Evolutionary conservation across 2,888 invertebrate species (phyloP), one percentile per base, ranked within the genome.

Genomic region (Machimus atricapillus): DNA sequence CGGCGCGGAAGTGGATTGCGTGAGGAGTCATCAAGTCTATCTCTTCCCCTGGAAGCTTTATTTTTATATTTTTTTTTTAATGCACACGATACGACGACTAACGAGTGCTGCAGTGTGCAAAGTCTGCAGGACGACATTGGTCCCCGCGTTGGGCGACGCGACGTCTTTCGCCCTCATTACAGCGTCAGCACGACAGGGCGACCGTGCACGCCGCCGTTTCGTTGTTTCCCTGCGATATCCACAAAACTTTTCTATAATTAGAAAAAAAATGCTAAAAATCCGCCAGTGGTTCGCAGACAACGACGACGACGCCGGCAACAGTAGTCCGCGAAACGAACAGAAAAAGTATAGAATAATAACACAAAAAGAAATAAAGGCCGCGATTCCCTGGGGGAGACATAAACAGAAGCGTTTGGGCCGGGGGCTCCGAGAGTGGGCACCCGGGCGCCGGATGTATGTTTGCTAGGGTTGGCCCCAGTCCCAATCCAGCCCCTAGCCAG

Each of bases 1-100:
- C 27, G 81, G 46, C 81, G 52, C 81, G 81, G 81, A 87, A 81
- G 31, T 82, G 46, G 56, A 87, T 87, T 82, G 87, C 87, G 87
- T 87, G 87, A 76, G 87, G 87, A 87, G 87, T 52, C 87, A 74
- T 81, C 86, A 81, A 87, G 87, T 87, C 87, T 87, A 86, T 81
- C 23, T 40, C 86, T 81, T 58, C 86, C 76, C 52, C 78, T 81
- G 46, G 37, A 31, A 56, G 56, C 81, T 52, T 81, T 46, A 14
- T 43, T 0, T 2, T 40, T 40, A 7, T 40, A 16, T 46, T 46
- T 52, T 40, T 46, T 46, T 46, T 52, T 81, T 56, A 81, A 81
- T 81, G 81, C 52, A 81, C 34, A 56, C 16, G 40, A 37, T 56
- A 56, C 16, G 40, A 37, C 76, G 19, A 37, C 76, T 19, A 4